These are phyloP conservation scores for Tetragonula clypearis DNA, from an alignment of 1,140 invertebrate genomes.

Conservation along the genomic window DNA sequence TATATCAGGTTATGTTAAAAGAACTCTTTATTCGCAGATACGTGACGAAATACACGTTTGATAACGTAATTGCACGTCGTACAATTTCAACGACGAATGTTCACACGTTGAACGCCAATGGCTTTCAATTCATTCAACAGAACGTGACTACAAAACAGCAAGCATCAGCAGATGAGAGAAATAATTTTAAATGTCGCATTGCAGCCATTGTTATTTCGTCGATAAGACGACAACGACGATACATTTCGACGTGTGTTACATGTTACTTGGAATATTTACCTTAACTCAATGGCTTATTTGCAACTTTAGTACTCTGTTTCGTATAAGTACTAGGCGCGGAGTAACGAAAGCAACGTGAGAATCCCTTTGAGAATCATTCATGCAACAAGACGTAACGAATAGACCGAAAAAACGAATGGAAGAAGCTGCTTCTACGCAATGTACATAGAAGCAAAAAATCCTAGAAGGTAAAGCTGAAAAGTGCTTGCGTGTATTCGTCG, in stretches of 20 bases:
- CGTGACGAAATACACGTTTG: neutral
- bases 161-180: neutral
- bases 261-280: slow-evolving; percentile 22
- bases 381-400: slow-evolving; percentile 3
- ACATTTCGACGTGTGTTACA: neutral
- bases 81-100: neutral
- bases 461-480: slow-evolving; percentile 25
- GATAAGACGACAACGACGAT: slow-evolving; percentile 24
- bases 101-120: neutral
- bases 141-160: neutral
- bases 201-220: slow-evolving; percentile 61
- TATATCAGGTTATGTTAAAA: neutral
- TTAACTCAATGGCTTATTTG: neutral
- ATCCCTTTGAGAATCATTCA: neutral
- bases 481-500: neutral
- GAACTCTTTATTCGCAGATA: neutral
- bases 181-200: slow-evolving; percentile 44
- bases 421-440: slow-evolving; percentile 30
- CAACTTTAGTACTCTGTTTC: neutral
- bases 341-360: slow-evolving; percentile 25
- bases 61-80: neutral
- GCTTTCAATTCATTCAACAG: neutral
- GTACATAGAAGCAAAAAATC: slow-evolving; percentile 18
- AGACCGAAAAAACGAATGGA: slow-evolving; percentile 43
- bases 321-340: neutral